Percentiles rank a stretch among this genome's conserved stretches.
Conservation (phyloP, 2,888 invertebrate genomes). For the Nomada lathburiana region DNA sequence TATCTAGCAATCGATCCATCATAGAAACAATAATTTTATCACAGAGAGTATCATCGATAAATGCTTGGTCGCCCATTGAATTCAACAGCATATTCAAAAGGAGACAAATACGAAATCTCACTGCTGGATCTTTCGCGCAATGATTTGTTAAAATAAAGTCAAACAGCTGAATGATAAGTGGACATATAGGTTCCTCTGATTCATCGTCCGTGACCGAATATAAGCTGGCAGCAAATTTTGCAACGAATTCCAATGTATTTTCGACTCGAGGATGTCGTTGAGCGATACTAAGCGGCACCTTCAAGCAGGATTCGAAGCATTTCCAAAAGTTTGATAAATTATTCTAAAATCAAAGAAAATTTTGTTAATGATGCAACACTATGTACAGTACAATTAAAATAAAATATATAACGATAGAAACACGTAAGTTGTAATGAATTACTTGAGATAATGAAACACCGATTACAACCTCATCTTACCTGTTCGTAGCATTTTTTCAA, state of each 20-base stretch:
- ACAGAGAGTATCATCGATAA: constrained; percentile 91
- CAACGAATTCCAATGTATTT: constrained; percentile 89
- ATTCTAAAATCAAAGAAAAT: constrained; percentile 82
- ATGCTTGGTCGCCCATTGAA: constrained; percentile 91
- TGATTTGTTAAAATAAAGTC: constrained; percentile 87
- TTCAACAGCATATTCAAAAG: constrained; percentile 91
- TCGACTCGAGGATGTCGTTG: constrained; percentile 90
- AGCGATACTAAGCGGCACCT: constrained; percentile 88
- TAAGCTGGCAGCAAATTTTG: constrained; percentile 89
- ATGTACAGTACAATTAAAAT: neutral
- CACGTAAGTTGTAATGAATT: constrained; percentile 1
- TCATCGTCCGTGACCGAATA: constrained; percentile 83
- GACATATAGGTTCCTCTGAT: constrained; percentile 83
- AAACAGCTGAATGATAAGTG: constrained; percentile 87
- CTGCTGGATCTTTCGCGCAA: constrained; percentile 85
- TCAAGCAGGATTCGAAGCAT: constrained; percentile 88
- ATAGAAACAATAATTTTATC: constrained; percentile 90
- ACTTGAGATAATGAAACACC: neutral
- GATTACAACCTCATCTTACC: constrained; percentile 84
- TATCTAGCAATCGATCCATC: constrained; percentile 89
- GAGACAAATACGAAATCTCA: constrained; percentile 92
- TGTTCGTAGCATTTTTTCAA: constrained; percentile 87
- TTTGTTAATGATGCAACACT: neutral
- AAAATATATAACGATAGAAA: constrained; percentile 6
- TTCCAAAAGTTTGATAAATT: constrained; percentile 87